Evolutionary conservation across 2,888 invertebrate genomes (phyloP).

Genomic region (Hydrotaea cyrtoneurina): DNA sequence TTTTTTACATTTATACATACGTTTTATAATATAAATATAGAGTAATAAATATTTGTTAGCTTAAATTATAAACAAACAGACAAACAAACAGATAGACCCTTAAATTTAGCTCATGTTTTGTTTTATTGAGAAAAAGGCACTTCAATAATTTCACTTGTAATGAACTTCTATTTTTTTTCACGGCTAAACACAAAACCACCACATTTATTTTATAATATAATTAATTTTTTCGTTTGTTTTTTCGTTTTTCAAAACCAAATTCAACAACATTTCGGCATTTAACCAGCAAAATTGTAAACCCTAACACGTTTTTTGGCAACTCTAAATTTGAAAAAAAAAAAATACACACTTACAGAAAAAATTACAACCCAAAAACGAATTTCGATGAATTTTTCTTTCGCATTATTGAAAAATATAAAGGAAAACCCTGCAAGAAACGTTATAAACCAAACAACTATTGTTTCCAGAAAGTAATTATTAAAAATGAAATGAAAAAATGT

Average conservation of each 20-base stretch:
- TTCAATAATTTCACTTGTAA: conserved; percentile 41
- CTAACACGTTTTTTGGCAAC: conserved; percentile 62
- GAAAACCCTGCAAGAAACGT: conserved; percentile 26
- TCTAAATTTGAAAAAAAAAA: conserved; percentile 69
- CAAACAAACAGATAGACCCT: neutral
- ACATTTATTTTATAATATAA: conserved; percentile 26
- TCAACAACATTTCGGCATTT: conserved; percentile 73
- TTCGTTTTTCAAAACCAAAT: conserved; percentile 47
- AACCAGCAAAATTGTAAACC: conserved; percentile 60
- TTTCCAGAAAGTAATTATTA: conserved; percentile 33
- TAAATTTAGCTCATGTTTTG: conserved; percentile 64
- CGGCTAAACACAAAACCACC: too few species aligned
- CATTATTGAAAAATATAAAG: conserved; percentile 7
- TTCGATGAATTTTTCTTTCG: neutral
- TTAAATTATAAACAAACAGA: conserved; percentile 57
- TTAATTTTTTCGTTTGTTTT: too few species aligned
- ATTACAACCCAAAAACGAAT: neutral
- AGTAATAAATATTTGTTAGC: conserved; percentile 66
- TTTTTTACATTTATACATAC: conserved; percentile 54
- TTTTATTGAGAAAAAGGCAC: conserved; percentile 58
- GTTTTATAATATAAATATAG: conserved; percentile 64
- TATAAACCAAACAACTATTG: neutral
- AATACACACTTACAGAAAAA: conserved; percentile 66
- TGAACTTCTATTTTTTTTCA: conserved; percentile 9
- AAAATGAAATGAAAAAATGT: conserved; percentile 70